These are phyloP conservation scores for Leucoraja erinaceus DNA, from an alignment of 2,113 vertebrate species.

Conservation along the genomic window DNA sequence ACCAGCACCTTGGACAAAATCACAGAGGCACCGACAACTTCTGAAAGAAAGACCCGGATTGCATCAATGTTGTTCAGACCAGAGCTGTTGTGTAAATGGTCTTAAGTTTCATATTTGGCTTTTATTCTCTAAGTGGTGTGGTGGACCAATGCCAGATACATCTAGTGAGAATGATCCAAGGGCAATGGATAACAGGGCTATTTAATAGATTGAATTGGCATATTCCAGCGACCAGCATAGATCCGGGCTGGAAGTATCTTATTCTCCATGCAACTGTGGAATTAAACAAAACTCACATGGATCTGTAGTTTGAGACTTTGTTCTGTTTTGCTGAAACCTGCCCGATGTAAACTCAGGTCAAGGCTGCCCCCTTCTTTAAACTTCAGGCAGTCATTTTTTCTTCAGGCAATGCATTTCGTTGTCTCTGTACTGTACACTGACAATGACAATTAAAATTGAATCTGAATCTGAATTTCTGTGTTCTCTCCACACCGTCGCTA, in stretches of 20 bases:
- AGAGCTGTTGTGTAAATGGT: not conserved
- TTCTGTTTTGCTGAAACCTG: not conserved
- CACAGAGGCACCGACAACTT: not conserved
- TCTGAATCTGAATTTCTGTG: too few species aligned
- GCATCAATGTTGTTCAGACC: not conserved
- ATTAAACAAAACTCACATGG: not conserved
- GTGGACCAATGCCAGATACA: not conserved
- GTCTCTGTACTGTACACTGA: too few species aligned
- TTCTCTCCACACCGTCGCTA: not conserved
- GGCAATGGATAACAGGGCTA: slow-evolving; percentile 1
- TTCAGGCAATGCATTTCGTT: too few species aligned
- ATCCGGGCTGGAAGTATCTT: not conserved
- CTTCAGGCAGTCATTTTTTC: not conserved
- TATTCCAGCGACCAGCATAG: not conserved
- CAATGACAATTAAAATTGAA: too few species aligned
- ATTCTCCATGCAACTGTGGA: not conserved
- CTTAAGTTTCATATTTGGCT: not conserved
- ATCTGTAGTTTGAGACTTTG: not conserved
- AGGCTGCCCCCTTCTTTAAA: not conserved
- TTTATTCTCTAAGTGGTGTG: slow-evolving; percentile 2
- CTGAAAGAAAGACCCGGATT: not conserved
- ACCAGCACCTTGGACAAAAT: not conserved
- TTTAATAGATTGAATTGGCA: not conserved
- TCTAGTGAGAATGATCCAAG: not conserved
- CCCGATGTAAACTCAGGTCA: not conserved